Percentiles rank a stretch among this genome's conserved stretches.
phyloP scores from a whole-genome alignment of 2,888 invertebrate species.

The Pachymerium ferrugineum region DNA sequence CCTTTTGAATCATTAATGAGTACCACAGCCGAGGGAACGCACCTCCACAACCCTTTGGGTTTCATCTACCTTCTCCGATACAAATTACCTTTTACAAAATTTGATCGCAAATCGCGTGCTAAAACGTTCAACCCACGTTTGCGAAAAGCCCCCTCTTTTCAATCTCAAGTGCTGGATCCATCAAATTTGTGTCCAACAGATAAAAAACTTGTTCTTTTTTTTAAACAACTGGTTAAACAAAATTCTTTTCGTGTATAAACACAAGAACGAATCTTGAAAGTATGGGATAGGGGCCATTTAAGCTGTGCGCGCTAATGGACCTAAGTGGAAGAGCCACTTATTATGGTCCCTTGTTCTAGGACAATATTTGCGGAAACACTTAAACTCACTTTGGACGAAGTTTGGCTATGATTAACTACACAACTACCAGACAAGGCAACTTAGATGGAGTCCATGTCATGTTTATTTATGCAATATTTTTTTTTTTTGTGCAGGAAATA shows the following conservation, averaged over 20 bases:
- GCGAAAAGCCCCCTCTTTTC: no score
- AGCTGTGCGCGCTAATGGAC: background rate
- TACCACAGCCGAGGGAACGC: conserved; percentile 22
- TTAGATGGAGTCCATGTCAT: background rate
- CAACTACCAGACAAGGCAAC: background rate
- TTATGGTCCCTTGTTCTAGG: no score
- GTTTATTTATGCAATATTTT: no score
- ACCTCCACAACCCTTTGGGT: conserved; percentile 1
- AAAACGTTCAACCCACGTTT: background rate
- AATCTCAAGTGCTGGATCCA: no score
- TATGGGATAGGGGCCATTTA: background rate
- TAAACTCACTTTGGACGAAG: background rate
- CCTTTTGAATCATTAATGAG: conserved; percentile 29
- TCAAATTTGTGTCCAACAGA: background rate
- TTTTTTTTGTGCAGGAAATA: no score
- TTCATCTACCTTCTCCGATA: conserved; percentile 1
- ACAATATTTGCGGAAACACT: background rate
- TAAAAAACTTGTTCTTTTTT: background rate
- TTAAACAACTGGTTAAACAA: background rate
- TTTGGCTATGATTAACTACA: background rate
- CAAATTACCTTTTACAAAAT: conserved; percentile 19
- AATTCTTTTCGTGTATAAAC: background rate
- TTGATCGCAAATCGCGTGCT: background rate
- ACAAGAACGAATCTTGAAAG: background rate
- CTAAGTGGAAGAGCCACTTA: conserved; percentile 16